Percentiles rank a stretch among this genome's conserved stretches.
phyloP scores from a whole-genome alignment of 2,797 vertebrate genomes.

The Erethizon dorsatum region DNA sequence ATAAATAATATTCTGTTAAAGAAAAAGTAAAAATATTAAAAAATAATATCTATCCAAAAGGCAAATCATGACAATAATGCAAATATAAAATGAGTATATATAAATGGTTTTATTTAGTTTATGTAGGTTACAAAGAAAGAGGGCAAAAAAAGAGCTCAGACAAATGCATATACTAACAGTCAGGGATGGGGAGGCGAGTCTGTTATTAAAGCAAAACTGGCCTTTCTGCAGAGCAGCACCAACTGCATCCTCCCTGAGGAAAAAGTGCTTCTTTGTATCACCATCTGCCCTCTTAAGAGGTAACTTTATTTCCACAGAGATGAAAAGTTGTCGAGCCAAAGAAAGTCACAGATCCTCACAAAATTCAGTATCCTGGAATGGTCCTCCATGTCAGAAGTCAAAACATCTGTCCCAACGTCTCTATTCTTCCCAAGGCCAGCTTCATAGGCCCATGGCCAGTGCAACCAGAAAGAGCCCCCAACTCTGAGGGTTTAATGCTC shows the following conservation, averaged over 20 bases:
- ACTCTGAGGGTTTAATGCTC: background rate
- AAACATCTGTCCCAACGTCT: background rate
- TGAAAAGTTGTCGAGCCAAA: background rate
- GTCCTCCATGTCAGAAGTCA: background rate
- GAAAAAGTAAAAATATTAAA: background rate
- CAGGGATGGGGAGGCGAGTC: background rate
- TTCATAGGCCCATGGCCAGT: background rate
- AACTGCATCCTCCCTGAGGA: background rate
- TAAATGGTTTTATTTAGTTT: background rate
- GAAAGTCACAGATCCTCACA: background rate
- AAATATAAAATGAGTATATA: background rate
- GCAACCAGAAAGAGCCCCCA: background rate
- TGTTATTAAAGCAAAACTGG: background rate
- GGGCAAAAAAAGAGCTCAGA: background rate
- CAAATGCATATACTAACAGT: background rate
- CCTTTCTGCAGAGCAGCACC: too few species aligned
- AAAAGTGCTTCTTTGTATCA: background rate
- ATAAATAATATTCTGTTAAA: background rate
- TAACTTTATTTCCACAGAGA: background rate
- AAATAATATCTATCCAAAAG: background rate
- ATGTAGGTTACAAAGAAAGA: background rate
- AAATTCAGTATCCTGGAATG: background rate
- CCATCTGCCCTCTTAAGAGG: background rate
- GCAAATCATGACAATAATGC: background rate
- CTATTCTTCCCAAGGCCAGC: background rate